Evolutionary conservation across 1,140 invertebrate genomes (phyloP).

Genomic region (Notospermus geniculatus): DNA sequence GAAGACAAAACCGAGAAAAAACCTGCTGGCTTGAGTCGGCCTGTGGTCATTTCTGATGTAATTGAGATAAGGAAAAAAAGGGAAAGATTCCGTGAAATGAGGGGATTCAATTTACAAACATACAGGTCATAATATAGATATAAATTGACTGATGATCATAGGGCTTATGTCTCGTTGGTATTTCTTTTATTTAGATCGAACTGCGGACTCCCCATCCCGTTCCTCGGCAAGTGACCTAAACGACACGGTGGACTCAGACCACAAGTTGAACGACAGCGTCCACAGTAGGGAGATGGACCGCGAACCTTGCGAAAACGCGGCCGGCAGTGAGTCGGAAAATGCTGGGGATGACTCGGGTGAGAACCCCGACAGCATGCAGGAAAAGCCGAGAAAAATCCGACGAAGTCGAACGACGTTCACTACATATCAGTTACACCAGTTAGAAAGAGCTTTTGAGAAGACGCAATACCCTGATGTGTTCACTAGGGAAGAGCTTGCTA

Average conservation of each 20-base stretch:
- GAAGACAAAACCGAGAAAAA: no score
- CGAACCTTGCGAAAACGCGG: not conserved
- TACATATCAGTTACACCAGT: slow-evolving; percentile 91
- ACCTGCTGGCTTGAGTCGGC: no score
- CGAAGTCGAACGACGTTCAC: slow-evolving; percentile 88
- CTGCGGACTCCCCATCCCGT: not conserved
- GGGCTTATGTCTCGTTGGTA: not conserved
- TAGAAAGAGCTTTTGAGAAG: slow-evolving; percentile 95
- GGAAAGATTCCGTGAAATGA: no score
- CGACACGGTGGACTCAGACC: slow-evolving; percentile 3
- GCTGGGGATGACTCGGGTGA: slow-evolving; percentile 15
- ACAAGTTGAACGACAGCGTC: not conserved
- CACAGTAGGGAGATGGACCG: not conserved
- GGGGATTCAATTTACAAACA: no score
- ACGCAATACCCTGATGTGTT: slow-evolving; percentile 98
- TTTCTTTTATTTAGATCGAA: slow-evolving; percentile 1
- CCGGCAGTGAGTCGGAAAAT: slow-evolving; percentile 24
- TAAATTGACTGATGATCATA: not conserved
- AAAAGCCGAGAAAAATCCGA: slow-evolving; percentile 61
- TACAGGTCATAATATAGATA: no score
- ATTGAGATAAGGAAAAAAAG: no score
- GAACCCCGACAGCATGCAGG: not conserved
- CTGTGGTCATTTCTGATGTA: no score
- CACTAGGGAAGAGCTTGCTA: slow-evolving; percentile 93
- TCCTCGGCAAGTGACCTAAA: slow-evolving; percentile 3